Percentiles rank a stretch among this genome's conserved stretches.
Evolutionary conservation across 2,797 vertebrate genomes (phyloP).

Genomic region (Margarornis squamiger): DNA sequence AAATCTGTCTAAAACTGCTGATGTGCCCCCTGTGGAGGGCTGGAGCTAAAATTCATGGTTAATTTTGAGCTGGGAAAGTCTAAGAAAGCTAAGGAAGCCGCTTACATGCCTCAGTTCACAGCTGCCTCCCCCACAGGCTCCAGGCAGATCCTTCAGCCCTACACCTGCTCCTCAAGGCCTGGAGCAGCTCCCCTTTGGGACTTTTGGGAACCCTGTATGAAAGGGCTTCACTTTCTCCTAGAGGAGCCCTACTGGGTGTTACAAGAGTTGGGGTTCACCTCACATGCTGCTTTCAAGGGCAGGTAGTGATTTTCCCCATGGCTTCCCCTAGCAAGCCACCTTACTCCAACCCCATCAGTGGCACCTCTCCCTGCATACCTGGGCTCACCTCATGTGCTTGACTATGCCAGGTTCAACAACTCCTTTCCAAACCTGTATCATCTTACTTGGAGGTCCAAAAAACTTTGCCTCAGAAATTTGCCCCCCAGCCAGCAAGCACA

Average conservation of each 20-base stretch:
- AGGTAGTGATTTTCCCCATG: neutral
- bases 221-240: neutral
- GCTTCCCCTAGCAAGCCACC: neutral
- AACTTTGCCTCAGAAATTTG: neutral
- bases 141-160: neutral
- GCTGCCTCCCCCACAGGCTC: neutral
- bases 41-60: neutral
- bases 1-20: neutral
- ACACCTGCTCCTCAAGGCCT: neutral
- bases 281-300: neutral
- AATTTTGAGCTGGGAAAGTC: neutral
- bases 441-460: neutral
- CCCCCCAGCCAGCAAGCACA: neutral
- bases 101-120: accelerated
- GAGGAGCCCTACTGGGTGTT: neutral
- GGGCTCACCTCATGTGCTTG: neutral
- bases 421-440: neutral
- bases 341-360: neutral
- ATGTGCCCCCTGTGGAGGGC: neutral
- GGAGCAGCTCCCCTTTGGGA: neutral
- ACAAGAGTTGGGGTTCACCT: neutral
- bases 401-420: neutral
- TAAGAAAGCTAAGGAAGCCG: neutral
- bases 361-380: neutral
- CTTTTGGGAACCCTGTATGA: neutral